phyloP scores from a whole-genome alignment of 2,113 vertebrate genomes.

The Dromaius novaehollandiae region DNA sequence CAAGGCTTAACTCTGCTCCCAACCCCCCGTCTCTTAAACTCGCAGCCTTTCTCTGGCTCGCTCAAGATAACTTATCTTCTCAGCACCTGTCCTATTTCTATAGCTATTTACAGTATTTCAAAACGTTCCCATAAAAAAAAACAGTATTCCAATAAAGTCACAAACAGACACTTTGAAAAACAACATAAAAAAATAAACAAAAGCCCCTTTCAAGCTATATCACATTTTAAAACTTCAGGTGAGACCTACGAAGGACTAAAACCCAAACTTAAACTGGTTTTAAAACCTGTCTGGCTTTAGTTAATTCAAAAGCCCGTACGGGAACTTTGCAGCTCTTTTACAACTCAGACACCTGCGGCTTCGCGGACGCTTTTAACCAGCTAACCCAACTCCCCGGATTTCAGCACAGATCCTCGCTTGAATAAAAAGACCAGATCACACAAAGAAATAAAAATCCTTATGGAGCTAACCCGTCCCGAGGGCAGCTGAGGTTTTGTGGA shows the following conservation, averaged over 20 bases:
- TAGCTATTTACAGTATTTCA: neutral
- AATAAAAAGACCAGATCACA: neutral
- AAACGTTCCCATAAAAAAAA: neutral
- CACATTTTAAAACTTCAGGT: neutral
- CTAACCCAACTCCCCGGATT: neutral
- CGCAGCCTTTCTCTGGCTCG: neutral
- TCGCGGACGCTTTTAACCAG: neutral
- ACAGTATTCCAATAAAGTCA: neutral
- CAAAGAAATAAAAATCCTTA: neutral
- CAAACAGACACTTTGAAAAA: neutral
- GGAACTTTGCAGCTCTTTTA: neutral
- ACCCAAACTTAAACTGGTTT: neutral
- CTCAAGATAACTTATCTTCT: slow-evolving; percentile 37
- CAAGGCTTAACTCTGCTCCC: neutral
- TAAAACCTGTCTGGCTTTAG: neutral
- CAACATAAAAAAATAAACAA: neutral
- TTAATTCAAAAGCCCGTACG: neutral
- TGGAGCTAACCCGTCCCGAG: neutral
- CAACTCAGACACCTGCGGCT: neutral
- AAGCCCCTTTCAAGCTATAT: neutral
- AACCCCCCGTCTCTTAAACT: neutral
- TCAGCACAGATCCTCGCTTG: neutral
- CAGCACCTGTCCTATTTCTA: neutral
- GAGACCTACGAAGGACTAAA: neutral
- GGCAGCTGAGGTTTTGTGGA: neutral